A percentile compares a stretch with the other conserved stretches of the same genome.
Conservation (phyloP, 1,140 invertebrate genomes). For the Globodera ellingtonae region DNA sequence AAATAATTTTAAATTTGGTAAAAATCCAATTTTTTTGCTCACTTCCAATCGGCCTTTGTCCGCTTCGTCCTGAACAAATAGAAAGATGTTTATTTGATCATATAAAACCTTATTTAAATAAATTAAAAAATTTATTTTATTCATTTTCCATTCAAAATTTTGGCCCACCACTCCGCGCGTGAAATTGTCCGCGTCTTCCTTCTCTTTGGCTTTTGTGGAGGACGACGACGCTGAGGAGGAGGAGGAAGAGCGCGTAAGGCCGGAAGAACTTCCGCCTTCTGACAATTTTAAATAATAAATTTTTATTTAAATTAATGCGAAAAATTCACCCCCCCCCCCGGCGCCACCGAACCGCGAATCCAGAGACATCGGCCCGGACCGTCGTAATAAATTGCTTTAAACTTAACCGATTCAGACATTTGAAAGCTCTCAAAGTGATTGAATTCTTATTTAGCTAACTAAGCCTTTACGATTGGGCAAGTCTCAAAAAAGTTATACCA, state of each 20-base stretch:
- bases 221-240: slow-evolving; percentile 16
- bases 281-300: not conserved
- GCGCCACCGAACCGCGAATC: no score
- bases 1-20: not conserved
- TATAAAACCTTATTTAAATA: slow-evolving; percentile 20
- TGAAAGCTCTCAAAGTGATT: no score
- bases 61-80: slow-evolving; percentile 53
- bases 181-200: slow-evolving; percentile 41
- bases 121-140: not conserved
- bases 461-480: no score
- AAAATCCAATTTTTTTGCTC: not conserved
- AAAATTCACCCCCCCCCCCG: no score
- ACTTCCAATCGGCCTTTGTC: slow-evolving; percentile 59
- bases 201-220: slow-evolving; percentile 25
- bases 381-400: no score
- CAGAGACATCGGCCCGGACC: no score
- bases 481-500: no score
- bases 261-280: slow-evolving; percentile 19
- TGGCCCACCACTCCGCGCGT: slow-evolving; percentile 39
- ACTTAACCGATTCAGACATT: no score
- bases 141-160: not conserved
- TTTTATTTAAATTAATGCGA: not conserved
- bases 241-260: not conserved
- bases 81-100: slow-evolving; percentile 33
- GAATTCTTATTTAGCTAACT: no score